Base-by-base conservation (phyloP, 30 jellyfish, hydroid and myxozoan genomes). In the Hydractinia symbiolongicarpus region DNA sequence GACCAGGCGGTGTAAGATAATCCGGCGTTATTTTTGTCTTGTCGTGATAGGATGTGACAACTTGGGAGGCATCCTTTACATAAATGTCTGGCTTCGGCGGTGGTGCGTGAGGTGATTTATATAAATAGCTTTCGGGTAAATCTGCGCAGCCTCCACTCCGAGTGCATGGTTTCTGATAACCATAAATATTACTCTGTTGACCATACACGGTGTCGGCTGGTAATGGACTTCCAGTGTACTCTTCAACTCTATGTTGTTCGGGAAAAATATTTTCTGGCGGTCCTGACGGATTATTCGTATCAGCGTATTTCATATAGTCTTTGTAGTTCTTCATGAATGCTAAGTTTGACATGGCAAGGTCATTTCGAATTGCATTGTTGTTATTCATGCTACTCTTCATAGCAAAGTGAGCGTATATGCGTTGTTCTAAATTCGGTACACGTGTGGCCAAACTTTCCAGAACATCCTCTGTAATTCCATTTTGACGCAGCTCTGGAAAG, bases 261-360 rank as follows among this genome's bases (percentile, higher is more conserved):
- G 85, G 85, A 9, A 77, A 64, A 21, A 77, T 44, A 56, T 64
- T 76, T 55, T 30, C 88, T 78, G 80, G 66, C 66, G 50, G 11
- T 61, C 67, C 16, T 53, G 81, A 50, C 57, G 83, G 61, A 84
- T 91, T 78, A 50, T 61, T 82, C 30, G 84, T 77, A 40, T 56
- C 53, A 53, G 53, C 60, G 60, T 77, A 77, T 5, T 52, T 77
- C 50, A 84, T 52, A 54, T 84, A 84, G n/a, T 89, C 96, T 30
- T 89, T 76, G 66, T 84, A 89, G 51, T 89, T 89, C 68, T 89
- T 89, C 96, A 89, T 89, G 60, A 89, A 89, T 30, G 90, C 96
- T 16, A 89, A 73, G 66, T 83, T 89, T 17, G 95, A 83, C n/a
- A 83, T 84, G 5, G 95, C 96, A 11, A 89, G 88, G 16, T 89